Conservation (phyloP, 2,888 invertebrate species). For the Pristionchus arcanus region DNA sequence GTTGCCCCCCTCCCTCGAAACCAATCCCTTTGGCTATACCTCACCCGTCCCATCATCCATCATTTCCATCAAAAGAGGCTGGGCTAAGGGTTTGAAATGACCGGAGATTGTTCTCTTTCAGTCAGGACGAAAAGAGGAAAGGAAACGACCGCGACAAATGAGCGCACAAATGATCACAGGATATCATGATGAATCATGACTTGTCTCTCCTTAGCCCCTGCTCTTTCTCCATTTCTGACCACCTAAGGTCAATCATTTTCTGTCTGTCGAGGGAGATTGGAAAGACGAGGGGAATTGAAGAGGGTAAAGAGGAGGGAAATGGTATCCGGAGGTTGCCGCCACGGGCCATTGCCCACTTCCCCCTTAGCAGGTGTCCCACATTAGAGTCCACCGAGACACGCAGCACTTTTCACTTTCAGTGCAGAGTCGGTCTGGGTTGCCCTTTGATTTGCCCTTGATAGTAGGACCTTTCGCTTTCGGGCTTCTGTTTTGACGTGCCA, state of each 20-base stretch:
- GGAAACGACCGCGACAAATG: not conserved
- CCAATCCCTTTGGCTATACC: not conserved
- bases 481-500: too few relatives aligned
- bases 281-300: too few relatives aligned
- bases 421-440: not conserved
- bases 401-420: conserved; percentile 28
- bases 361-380: conserved; percentile 19
- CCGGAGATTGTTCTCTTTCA: conserved; percentile 36
- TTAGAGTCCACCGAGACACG: not conserved
- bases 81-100: conserved; percentile 19
- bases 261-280: too few relatives aligned
- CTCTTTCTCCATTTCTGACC: not conserved
- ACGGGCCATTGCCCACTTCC: conserved; percentile 41
- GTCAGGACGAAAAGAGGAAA: not conserved
- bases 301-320: not conserved
- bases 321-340: conserved; percentile 13
- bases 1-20: not conserved
- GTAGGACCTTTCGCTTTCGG: too few relatives aligned
- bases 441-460: not conserved
- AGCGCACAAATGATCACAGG: conserved; percentile 5
- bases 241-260: too few relatives aligned
- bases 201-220: not conserved
- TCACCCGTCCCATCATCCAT: not conserved
- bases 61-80: not conserved
- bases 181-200: not conserved